Evolutionary conservation across 2,113 vertebrate genomes (phyloP).

Genomic region (Hippocampus barbouri): DNA sequence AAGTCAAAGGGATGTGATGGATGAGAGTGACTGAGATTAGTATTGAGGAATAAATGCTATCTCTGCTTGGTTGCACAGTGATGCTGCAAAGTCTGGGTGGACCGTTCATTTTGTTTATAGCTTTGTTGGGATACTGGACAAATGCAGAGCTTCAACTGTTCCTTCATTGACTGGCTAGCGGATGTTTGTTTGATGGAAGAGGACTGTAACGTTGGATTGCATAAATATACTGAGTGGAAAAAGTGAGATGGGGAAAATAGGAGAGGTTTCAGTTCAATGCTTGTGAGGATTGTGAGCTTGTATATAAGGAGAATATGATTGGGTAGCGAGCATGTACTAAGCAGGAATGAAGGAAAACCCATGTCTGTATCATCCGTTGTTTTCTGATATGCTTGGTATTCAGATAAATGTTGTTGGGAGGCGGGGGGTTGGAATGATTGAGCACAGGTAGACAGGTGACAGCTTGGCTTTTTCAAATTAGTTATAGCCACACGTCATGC

Average conservation of each 20-base stretch:
- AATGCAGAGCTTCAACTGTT: constrained; percentile 9
- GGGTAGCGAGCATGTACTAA: neutral
- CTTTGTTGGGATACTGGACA: neutral
- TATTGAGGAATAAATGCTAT: constrained; percentile 39
- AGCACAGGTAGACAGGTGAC: neutral
- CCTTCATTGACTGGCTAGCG: neutral
- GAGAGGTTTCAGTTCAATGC: constrained; percentile 1
- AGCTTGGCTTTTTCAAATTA: too few relatives aligned
- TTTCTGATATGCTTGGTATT: neutral
- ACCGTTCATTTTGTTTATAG: constrained; percentile 29
- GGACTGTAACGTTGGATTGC: constrained; percentile 14
- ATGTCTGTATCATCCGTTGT: neutral
- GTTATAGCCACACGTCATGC: neutral
- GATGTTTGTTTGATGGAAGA: constrained; percentile 11
- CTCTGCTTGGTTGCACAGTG: constrained; percentile 40
- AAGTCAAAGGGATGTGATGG: constrained; percentile 38
- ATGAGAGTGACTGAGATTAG: constrained; percentile 52
- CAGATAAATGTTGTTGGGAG: neutral
- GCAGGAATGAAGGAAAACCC: neutral
- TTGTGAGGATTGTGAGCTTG: constrained; percentile 6
- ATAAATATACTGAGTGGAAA: constrained; percentile 7
- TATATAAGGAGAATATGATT: constrained; percentile 16
- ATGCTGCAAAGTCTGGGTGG: constrained; percentile 13
- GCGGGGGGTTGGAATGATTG: neutral
- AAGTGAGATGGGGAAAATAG: constrained; percentile 21